Base-by-base conservation (phyloP, 2,113 vertebrate species). In the Plestiodon gilberti region DNA sequence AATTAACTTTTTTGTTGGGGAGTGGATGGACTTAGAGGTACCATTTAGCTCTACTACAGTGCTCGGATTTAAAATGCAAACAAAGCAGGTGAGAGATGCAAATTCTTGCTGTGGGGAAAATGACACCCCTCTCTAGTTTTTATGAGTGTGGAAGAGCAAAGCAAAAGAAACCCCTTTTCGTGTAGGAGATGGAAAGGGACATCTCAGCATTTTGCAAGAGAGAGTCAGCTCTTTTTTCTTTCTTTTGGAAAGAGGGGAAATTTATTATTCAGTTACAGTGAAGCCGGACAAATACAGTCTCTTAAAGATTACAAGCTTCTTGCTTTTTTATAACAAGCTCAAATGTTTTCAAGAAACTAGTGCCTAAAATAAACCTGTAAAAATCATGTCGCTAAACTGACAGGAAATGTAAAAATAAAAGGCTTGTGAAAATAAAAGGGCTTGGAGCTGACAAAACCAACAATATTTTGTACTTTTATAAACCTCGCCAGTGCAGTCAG, bases 391-490 rank as follows among this genome's bases (percentile, higher is more conserved):
- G 48, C 55, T 91, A 73, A 91, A 85, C 82, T 91, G 79, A 92
- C 90, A 93, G 91, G 93, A 95, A 94, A 62, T 78, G 23, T 83
- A 90, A 92, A 90, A 87, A 86, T 74, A 43, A 64, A 67, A 59
- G 64, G 40, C 82, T 67, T 91, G 88, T 85, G 78, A 94, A 93
- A 90, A 80, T 75, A 55, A 90, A 48, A 79, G 88, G 64, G 55
- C 40, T 14, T 0, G 1, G 81, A 87, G 15, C n/a, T 82, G 76
- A 40, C 33, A 57, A 89, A 81, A 59, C 64, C 2, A 40, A 43
- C 79, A 74, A 23, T 25, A 64, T 75, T 0, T 75, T 70, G 33
- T 6, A 52, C 15, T 23, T n/a, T n/a, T 48, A 23, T n/a, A 78
- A 28, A 80, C 55, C 64, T 73, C 84, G 74, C 78, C 69, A 77